Evolutionary conservation across 2,797 vertebrate species (phyloP).

Genomic region (Syndactyla subalaris): DNA sequence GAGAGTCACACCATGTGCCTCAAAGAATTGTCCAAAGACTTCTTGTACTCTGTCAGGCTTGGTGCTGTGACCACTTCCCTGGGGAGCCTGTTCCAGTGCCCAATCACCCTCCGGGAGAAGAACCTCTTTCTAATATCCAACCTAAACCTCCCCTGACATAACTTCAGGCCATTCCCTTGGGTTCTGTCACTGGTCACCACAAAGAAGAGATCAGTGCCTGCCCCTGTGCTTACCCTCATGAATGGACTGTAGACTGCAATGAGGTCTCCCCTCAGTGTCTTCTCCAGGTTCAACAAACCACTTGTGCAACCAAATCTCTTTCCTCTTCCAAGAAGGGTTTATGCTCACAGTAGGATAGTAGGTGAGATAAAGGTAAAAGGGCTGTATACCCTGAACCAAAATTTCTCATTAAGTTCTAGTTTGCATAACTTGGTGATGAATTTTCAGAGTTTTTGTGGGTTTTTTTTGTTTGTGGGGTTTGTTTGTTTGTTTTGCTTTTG

Average conservation of each 20-base stretch:
- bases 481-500: background rate
- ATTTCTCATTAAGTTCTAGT: background rate
- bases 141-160: background rate
- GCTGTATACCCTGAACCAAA: background rate
- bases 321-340: background rate
- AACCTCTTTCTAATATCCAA: background rate
- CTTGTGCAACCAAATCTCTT: background rate
- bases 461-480: too few species aligned
- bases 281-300: background rate
- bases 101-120: background rate
- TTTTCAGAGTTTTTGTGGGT: background rate
- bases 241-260: background rate
- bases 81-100: background rate
- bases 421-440: background rate
- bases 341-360: background rate
- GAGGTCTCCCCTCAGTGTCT: background rate
- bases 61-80: background rate
- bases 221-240: background rate
- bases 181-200: background rate
- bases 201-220: background rate
- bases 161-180: background rate
- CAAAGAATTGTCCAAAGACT: too few species aligned
- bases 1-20: background rate
- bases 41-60: background rate
- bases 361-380: background rate